phyloP scores from a whole-genome alignment of 1,140 invertebrate genomes.

The Drosophila melanica region DNA sequence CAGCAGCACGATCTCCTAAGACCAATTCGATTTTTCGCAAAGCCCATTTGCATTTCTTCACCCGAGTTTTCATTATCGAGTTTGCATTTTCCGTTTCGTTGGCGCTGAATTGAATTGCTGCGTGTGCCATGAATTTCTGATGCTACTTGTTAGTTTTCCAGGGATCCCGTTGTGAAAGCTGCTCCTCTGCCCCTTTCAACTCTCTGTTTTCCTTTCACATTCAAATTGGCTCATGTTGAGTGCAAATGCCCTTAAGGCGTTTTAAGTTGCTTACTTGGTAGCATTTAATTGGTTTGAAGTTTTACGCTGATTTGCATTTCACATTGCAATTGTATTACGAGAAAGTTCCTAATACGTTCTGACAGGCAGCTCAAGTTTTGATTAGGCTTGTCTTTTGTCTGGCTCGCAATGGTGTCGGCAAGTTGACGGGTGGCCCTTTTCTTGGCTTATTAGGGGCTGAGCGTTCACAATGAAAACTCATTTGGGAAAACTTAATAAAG shows the following conservation, averaged over 20 bases:
- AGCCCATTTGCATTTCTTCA: slow-evolving; percentile 68
- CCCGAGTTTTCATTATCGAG: slow-evolving; percentile 22
- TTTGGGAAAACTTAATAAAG: slow-evolving; percentile 17
- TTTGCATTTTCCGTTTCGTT: slow-evolving; percentile 73
- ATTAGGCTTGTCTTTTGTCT: slow-evolving; percentile 22
- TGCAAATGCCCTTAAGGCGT: slow-evolving; percentile 61
- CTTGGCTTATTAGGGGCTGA: slow-evolving; percentile 42
- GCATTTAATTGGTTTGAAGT: slow-evolving; percentile 78
- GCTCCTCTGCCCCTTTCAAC: neutral
- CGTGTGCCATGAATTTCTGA: slow-evolving; percentile 65
- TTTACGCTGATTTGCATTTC: slow-evolving; percentile 67
- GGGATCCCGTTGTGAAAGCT: slow-evolving; percentile 57
- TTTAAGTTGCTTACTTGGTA: slow-evolving; percentile 75
- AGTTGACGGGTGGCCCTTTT: slow-evolving; percentile 57
- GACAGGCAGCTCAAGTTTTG: slow-evolving; percentile 41
- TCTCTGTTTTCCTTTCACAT: slow-evolving; percentile 51
- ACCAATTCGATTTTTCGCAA: slow-evolving; percentile 17
- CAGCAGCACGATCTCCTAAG: neutral
- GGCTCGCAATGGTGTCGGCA: slow-evolving; percentile 47
- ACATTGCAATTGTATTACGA: slow-evolving; percentile 5
- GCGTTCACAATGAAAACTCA: neutral
- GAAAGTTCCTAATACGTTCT: slow-evolving; percentile 34
- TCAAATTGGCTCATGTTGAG: slow-evolving; percentile 55
- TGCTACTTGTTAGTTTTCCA: slow-evolving; percentile 29
- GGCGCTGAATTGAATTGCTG: slow-evolving; percentile 63